Base-by-base conservation (phyloP, 2,797 vertebrate genomes). In the Miopithecus talapoin region DNA sequence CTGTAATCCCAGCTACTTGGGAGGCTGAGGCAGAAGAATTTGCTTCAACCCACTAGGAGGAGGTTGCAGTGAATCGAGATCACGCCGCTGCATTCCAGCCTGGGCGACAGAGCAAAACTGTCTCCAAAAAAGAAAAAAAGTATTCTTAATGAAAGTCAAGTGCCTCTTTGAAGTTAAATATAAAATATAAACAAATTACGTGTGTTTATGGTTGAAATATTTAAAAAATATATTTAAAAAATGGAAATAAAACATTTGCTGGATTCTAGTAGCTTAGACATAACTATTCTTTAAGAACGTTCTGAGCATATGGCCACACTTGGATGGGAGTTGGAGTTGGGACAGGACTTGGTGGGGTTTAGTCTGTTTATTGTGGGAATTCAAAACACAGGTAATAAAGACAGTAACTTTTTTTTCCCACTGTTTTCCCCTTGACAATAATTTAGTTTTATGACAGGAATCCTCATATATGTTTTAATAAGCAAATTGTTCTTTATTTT, bases 91-190 rank as follows among this genome's bases (percentile, higher is more conserved):
- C 7, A 17, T n/a, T 64, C 8, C 30, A 64, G 16, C 61, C 61
- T 64, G 61, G 61, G 30, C 1, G 3, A 64, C 61, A n/a, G 61
- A 64, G 61, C 61, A 7, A 64, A 16, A 64, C 30, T 64, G 17
- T 64, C 61, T 64, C 14, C 3, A n/a, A 64, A 64, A 64, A 64
- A 57, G 21, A 57, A 57, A 57, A 26, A 57, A 57, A 57, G 2
- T 94, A 83, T 86, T 93, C 24, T 72, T 89, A 76, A 70, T 22
- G 74, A 43, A 85, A 68, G 5, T 81, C 85, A 74, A 50, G 10
- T 92, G n/a, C 24, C 59, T 93, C 90, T 78, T 92, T 70, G 75
- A 93, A 87, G 33, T 85, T 90, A 81, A 83, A 64, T 79, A 84
- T 76, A 33, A 80, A 79, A 64, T 79, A 84, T 76, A 33, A 80